A percentile compares a stretch with the other conserved stretches of the same genome.
Conservation (phyloP, 2,888 invertebrate species). For the Anarsia innoxiella region DNA sequence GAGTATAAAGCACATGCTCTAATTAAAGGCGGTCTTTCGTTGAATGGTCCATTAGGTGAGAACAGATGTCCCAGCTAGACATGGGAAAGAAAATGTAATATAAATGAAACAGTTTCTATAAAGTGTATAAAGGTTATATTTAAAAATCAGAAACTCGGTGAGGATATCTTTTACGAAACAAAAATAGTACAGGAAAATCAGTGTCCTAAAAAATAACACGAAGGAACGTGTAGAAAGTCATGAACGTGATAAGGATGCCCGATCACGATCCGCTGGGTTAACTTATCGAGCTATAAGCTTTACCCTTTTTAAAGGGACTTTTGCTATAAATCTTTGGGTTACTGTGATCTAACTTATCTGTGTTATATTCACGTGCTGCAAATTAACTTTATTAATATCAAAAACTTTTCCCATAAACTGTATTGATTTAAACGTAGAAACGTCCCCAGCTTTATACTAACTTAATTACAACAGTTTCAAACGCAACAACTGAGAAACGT, state of each 20-base stretch:
- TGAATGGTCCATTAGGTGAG: conserved; percentile 44
- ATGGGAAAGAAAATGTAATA: too few species aligned
- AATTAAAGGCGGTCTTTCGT: conserved; percentile 36
- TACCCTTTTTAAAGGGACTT: conserved; percentile 21
- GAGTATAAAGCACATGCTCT: too few species aligned
- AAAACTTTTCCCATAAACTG: too few species aligned
- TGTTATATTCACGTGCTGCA: conserved; percentile 6
- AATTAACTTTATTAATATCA: too few species aligned
- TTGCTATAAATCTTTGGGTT: conserved; percentile 23
- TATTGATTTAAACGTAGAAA: too few species aligned
- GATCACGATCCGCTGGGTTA: conserved; percentile 20
- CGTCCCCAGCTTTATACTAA: too few species aligned
- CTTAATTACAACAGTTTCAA: too few species aligned
- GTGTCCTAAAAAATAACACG: conserved; percentile 13
- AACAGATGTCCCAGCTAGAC: conserved; percentile 49
- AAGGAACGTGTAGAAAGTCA: conserved; percentile 14
- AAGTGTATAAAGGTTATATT: too few species aligned
- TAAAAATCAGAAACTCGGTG: not conserved
- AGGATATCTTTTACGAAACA: not conserved
- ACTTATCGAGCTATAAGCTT: conserved; percentile 17
- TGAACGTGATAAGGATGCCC: conserved; percentile 16
- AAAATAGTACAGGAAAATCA: too few species aligned
- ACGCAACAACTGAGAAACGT: too few species aligned
- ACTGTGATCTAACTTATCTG: conserved; percentile 12
- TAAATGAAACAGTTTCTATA: too few species aligned